Base-by-base conservation (phyloP, 2,113 vertebrate species). In the Callopanchax toddi region DNA sequence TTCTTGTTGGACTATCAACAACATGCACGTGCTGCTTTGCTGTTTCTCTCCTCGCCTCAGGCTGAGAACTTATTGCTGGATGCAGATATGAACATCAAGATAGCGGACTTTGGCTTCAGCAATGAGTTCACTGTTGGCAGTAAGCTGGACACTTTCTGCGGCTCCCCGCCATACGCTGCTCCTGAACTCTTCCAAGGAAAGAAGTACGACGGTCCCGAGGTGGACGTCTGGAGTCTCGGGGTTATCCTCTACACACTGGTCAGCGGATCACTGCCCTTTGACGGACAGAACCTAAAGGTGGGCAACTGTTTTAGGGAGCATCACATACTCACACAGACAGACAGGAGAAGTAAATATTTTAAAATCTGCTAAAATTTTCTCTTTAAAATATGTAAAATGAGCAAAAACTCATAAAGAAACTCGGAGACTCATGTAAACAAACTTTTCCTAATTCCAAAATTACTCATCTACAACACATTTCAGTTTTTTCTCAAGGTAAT, bases 1-100 rank as follows among this genome's bases (percentile, higher is more conserved):
- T 5, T 32, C 4, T 32, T 17, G 16, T 11, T 13, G 1, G 5
- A 21, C 13, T 9, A n/a, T 50, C 2, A n/a, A 40, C 37, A 40
- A 40, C 37, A 37, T 11, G 12, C 11, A 13, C 11, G 36, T 18
- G n/a, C 29, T 32, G 29, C 29, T 32, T 32, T n/a, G 40, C 6
- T 18, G 2, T 44, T n/a, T 15, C 73, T 85, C 55, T 90, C 18
- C 2, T 21, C 44, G 20, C 62, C 17, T 32, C 89, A 99, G 97
- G 97, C 97, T 67, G 97, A 99, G 92, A 99, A 99, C 89, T 92
- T 99, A 84, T 92, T 99, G 36, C 92, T 99, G 78, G 96, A 98
- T 71, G 94, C 94, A 52, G 96, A 98, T 62, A 98, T 99, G 96
- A 99, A 99, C 91, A 99, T 99, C 86, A 99, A 99, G 94, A 99